These are phyloP conservation scores for Beris chalybata DNA, from an alignment of 2,888 invertebrate species.

Conservation along the genomic window DNA sequence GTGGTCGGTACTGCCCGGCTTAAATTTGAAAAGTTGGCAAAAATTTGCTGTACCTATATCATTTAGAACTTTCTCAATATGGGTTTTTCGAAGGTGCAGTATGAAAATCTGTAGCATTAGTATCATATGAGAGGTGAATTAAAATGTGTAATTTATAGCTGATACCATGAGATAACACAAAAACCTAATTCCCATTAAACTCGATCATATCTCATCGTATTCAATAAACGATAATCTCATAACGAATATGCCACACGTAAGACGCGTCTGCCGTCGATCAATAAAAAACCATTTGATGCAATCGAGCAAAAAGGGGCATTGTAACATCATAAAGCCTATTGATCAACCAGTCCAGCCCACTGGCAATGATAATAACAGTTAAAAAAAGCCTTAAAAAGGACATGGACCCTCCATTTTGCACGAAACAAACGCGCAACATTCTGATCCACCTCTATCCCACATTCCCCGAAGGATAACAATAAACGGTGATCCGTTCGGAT, in stretches of 20 bases:
- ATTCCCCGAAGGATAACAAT: conserved; percentile 1
- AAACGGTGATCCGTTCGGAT: too few species aligned
- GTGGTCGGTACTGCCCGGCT: too few species aligned
- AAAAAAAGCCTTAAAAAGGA: conserved; percentile 8
- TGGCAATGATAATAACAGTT: conserved; percentile 37
- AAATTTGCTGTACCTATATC: too few species aligned
- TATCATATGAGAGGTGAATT: too few species aligned
- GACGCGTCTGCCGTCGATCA: not conserved
- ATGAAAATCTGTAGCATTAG: too few species aligned
- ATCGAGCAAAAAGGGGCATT: conserved; percentile 4
- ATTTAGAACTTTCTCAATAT: too few species aligned
- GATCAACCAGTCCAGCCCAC: conserved; percentile 41
- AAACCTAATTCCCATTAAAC: too few species aligned
- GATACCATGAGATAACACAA: too few species aligned
- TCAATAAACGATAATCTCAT: conserved; percentile 5
- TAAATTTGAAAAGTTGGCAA: too few species aligned
- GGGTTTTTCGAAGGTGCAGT: too few species aligned
- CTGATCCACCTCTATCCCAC: conserved; percentile 5
- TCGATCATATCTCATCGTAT: too few species aligned
- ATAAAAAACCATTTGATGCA: conserved; percentile 17
- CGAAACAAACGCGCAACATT: not conserved
- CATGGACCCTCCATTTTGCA: conserved; percentile 21
- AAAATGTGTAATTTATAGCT: too few species aligned
- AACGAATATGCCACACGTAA: conserved; percentile 23
- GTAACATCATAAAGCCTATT: conserved; percentile 23